Evolutionary conservation across 2,797 vertebrate genomes (phyloP), one percentile per base, ranked within the genome.

Genomic region (Sebastes oblongus): DNA sequence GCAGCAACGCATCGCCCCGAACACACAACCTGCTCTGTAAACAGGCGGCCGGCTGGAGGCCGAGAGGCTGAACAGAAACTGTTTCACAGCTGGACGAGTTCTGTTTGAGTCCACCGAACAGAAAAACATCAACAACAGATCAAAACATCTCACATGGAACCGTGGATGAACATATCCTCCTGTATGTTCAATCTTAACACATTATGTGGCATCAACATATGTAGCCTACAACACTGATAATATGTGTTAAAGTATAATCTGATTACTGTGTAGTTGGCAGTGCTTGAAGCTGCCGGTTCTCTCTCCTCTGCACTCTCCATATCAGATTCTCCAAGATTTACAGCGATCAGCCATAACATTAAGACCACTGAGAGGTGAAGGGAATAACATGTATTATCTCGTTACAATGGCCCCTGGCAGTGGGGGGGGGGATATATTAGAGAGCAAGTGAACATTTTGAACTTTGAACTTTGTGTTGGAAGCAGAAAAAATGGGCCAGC

Each of bases 11-110:
- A n/a, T 72, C 4, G 20, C 59, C 66, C 36, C 22, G 56, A 73
- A 20, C 58, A 72, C 46, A 76, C 84, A 86, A 83, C 75, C 82
- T 78, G 60, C 73, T 86, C 71, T n/a, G 68, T 65, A 75, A 83
- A 82, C 82, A 66, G 52, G 59, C 14, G 1, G 5, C 29, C 34
- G 32, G 75, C 65, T 39, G 2, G 16, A 66, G 61, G 69, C 81
- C 70, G 69, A 30, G 32, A 34, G 46, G 66, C 75, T 6, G 69
- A 36, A 36, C 79, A 76, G 60, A 18, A 22, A 56, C 77, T 30
- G 25, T 14, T 46, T 25, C 24, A 27, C 73, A 80, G 66, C 75
- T 27, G 68, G 68, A 58, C 5, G 8, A 64, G 67, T 36, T 32
- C 52, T 36, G 70, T 27, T 6, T 20, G 75, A 50, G 39, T 30